Conservation (phyloP, 2,888 invertebrate genomes). For the Polydrusus cervinus region DNA sequence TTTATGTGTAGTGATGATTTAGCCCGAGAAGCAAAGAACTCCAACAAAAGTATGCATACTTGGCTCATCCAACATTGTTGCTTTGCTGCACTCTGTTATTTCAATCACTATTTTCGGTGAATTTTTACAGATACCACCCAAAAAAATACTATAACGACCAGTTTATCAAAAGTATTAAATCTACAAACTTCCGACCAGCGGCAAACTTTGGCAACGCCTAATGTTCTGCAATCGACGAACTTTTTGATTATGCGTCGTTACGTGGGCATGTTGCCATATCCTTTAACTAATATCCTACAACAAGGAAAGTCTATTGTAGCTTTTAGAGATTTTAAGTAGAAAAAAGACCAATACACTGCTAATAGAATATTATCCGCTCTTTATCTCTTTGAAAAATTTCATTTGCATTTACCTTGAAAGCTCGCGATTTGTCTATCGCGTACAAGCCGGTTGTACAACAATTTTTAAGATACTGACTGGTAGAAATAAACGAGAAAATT, state of each 20-base stretch:
- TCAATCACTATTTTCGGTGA: no score
- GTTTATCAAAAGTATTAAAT: conserved; percentile 6
- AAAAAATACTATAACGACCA: not conserved
- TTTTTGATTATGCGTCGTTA: conserved; percentile 32
- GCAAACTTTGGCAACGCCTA: conserved; percentile 41
- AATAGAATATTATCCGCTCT: not conserved
- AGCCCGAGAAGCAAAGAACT: no score
- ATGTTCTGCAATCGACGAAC: conserved; percentile 22
- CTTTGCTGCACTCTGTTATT: no score
- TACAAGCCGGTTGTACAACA: conserved; percentile 23
- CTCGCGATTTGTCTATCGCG: conserved; percentile 10
- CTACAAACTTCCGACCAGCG: conserved; percentile 6
- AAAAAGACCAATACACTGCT: not conserved
- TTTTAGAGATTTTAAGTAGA: not conserved
- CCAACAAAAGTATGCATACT: no score
- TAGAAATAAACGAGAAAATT: conserved; percentile 11
- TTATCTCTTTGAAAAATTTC: conserved; percentile 5
- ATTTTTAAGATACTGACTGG: not conserved
- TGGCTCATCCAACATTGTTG: no score
- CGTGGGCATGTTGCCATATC: conserved; percentile 36
- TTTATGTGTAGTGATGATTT: no score
- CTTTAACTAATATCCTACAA: not conserved
- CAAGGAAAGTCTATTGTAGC: not conserved
- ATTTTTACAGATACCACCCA: no score
- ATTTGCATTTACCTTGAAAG: conserved; percentile 21